Conservation (phyloP, 2,888 invertebrate genomes). For the Rhaphigaster nebulosa region DNA sequence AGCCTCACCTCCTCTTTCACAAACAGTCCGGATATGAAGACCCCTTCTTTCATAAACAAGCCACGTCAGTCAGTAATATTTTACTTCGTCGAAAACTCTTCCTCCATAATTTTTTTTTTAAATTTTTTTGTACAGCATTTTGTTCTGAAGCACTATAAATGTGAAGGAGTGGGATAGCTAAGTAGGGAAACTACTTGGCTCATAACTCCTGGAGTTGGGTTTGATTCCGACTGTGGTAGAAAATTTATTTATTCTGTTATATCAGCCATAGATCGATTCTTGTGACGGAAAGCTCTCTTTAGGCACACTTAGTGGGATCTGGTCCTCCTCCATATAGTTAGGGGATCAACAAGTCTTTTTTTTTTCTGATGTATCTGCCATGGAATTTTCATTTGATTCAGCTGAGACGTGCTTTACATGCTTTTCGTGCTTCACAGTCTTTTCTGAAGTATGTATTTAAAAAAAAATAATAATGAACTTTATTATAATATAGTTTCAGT, state of each 20-base stretch:
- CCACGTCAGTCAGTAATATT: background rate
- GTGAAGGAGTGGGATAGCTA: background rate
- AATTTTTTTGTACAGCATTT: background rate
- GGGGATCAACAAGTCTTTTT: too few species aligned
- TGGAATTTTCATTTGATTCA: too few species aligned
- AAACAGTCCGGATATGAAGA: background rate
- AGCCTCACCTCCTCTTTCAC: constrained; percentile 11
- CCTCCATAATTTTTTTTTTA: background rate
- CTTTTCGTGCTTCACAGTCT: too few species aligned
- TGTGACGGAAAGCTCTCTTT: too few species aligned
- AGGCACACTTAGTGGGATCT: too few species aligned
- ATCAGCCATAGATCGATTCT: background rate
- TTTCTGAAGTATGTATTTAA: too few species aligned
- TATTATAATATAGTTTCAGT: background rate
- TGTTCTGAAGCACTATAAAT: background rate
- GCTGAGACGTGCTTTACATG: too few species aligned
- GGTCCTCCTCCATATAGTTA: too few species aligned
- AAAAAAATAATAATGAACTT: background rate
- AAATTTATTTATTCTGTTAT: background rate
- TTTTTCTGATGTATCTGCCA: too few species aligned
- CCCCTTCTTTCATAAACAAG: background rate
- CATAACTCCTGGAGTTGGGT: background rate
- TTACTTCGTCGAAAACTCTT: background rate
- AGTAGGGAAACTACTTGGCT: too few species aligned
- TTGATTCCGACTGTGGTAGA: background rate